Conservation (phyloP, 2,797 vertebrate species). For the Labeo calbasu region DNA sequence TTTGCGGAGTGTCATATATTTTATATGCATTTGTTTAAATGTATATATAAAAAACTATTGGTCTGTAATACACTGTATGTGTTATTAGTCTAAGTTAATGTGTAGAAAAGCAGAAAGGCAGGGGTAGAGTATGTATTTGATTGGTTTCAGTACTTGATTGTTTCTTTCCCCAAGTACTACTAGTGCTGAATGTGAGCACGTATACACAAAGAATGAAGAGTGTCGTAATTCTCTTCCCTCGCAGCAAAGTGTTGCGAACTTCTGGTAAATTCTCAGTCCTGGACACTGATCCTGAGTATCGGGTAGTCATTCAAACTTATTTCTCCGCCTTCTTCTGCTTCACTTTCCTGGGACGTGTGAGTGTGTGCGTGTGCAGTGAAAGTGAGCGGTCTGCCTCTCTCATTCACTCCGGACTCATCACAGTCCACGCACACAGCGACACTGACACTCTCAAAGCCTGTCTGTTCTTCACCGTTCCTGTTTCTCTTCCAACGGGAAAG, state of each 20-base stretch:
- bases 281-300: slow-evolving; percentile 22
- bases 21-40: not conserved
- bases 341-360: slow-evolving; percentile 40
- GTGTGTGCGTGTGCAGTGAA: slow-evolving; percentile 28
- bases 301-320: slow-evolving; percentile 39
- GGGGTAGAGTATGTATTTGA: not conserved
- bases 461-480: slow-evolving; percentile 26
- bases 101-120: not conserved
- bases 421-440: slow-evolving; percentile 47
- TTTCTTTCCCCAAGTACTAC: not conserved
- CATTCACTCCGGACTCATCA: slow-evolving; percentile 45
- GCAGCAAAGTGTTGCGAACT: not conserved
- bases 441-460: slow-evolving; percentile 15
- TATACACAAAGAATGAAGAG: not conserved
- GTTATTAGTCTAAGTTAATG: not conserved
- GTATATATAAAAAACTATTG: not conserved
- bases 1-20: not conserved
- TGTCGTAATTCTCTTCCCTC: not conserved
- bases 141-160: not conserved
- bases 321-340: slow-evolving; percentile 45
- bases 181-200: not conserved
- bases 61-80: not conserved
- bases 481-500: slow-evolving; percentile 27
- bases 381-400: slow-evolving; percentile 29
- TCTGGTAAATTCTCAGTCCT: not conserved